Evolutionary conservation across 2,888 invertebrate genomes (phyloP).

Genomic region (Drosophila infuscata): DNA sequence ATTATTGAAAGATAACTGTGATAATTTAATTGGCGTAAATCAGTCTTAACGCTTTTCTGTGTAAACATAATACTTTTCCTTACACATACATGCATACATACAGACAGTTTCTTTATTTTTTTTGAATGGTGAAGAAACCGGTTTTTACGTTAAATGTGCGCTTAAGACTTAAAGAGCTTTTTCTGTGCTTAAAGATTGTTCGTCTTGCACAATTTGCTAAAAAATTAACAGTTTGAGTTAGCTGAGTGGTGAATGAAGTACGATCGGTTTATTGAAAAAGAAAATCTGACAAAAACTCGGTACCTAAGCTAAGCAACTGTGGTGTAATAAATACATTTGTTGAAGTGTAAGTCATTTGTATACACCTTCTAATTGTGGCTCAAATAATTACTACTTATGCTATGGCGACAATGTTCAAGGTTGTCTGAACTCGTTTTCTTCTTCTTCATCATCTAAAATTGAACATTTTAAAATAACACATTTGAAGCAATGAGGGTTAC

Average conservation of each 20-base stretch:
- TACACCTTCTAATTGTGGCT: neutral
- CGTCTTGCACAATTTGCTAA: conserved; percentile 27
- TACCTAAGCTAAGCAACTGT: conserved; percentile 1
- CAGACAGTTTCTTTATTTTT: conserved; percentile 22
- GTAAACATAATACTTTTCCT: conserved; percentile 5
- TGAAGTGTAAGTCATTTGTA: neutral
- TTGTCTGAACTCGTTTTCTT: conserved; percentile 3
- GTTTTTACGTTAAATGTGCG: conserved; percentile 41
- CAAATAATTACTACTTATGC: conserved; percentile 1
- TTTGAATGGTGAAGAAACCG: conserved; percentile 48
- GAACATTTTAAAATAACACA: conserved; percentile 17
- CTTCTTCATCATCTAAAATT: conserved; percentile 11
- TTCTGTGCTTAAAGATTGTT: conserved; percentile 35
- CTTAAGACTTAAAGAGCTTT: conserved; percentile 49
- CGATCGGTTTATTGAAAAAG: conserved; percentile 3
- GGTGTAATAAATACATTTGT: neutral
- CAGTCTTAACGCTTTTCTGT: neutral
- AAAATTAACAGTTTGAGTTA: conserved; percentile 41
- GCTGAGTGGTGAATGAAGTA: conserved; percentile 42
- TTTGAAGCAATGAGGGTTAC: neutral
- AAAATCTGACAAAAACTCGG: neutral
- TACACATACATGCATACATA: neutral
- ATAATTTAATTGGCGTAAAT: too few relatives aligned
- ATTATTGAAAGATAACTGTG: neutral
- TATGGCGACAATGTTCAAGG: conserved; percentile 36